These are phyloP conservation scores for Tricholaema leucomelas DNA, from an alignment of 2,113 vertebrate genomes.

Conservation along the genomic window DNA sequence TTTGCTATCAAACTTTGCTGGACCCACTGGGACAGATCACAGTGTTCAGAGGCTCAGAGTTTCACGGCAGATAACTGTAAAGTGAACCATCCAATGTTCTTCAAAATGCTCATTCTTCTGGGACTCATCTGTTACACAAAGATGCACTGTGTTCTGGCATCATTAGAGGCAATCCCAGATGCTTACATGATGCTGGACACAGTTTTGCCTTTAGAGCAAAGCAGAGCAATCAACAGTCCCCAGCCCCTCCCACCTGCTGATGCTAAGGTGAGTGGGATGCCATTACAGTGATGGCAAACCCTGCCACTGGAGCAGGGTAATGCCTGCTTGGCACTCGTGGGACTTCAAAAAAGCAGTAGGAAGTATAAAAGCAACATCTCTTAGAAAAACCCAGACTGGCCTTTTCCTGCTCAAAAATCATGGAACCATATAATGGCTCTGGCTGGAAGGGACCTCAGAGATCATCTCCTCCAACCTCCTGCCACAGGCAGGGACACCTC, in stretches of 20 bases:
- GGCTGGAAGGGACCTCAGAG: too few relatives aligned
- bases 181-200: neutral
- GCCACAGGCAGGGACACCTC: too few relatives aligned
- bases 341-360: neutral
- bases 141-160: slow-evolving; percentile 41
- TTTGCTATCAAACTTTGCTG: slow-evolving; percentile 57
- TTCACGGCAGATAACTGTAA: slow-evolving; percentile 53
- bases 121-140: slow-evolving; percentile 34
- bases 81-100: slow-evolving; percentile 37
- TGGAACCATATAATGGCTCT: too few relatives aligned
- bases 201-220: neutral
- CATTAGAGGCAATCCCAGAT: neutral
- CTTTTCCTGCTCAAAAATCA: neutral
- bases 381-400: neutral
- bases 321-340: neutral
- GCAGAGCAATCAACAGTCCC: neutral
- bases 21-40: slow-evolving; percentile 54
- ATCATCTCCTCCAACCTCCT: too few relatives aligned
- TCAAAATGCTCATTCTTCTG: slow-evolving; percentile 38
- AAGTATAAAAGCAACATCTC: neutral
- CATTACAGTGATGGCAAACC: neutral
- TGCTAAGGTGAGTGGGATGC: neutral
- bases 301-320: neutral
- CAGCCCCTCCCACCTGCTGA: neutral
- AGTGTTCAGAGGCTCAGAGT: slow-evolving; percentile 42